These are phyloP conservation scores for Cyanoderma ruficeps DNA, from an alignment of 2,113 vertebrate species.

Conservation along the genomic window DNA sequence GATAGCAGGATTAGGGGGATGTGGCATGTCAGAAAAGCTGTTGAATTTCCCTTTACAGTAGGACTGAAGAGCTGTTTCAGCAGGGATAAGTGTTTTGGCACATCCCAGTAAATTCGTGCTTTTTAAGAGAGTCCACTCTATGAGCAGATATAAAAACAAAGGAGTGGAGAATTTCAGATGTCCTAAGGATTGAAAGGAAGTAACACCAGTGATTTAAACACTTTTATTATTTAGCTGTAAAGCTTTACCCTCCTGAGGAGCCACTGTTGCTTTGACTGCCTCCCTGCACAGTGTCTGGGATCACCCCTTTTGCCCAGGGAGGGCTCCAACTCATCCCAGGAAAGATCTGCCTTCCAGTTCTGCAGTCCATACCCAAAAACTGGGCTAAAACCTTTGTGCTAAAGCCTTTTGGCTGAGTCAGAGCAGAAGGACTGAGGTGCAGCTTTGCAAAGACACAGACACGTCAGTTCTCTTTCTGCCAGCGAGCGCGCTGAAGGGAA, in stretches of 20 bases:
- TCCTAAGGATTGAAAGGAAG: not conserved
- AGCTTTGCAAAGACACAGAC: not conserved
- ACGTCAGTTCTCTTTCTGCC: not conserved
- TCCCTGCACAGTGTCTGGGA: not conserved
- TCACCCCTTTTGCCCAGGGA: accelerated
- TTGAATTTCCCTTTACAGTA: not conserved
- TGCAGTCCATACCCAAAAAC: not conserved
- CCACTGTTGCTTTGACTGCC: not conserved
- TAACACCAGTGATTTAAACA: not conserved
- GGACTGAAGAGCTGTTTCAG: not conserved
- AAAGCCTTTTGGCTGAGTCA: not conserved
- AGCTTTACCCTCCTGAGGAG: not conserved
- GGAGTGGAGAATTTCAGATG: not conserved
- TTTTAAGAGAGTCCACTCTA: not conserved
- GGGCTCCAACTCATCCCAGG: not conserved
- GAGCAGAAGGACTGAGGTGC: not conserved
- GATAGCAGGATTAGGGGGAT: not conserved
- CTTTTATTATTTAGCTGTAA: not conserved
- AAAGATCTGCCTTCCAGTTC: not conserved
- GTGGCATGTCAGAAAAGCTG: not conserved
- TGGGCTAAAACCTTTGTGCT: not conserved
- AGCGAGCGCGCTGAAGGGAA: not conserved
- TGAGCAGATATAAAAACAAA: not conserved
- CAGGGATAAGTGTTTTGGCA: not conserved
- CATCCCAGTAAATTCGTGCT: not conserved